A percentile compares a stretch with the other conserved stretches of the same genome.
Evolutionary conservation across 2,797 vertebrate species (phyloP).

Genomic region (Ammospiza maritima): DNA sequence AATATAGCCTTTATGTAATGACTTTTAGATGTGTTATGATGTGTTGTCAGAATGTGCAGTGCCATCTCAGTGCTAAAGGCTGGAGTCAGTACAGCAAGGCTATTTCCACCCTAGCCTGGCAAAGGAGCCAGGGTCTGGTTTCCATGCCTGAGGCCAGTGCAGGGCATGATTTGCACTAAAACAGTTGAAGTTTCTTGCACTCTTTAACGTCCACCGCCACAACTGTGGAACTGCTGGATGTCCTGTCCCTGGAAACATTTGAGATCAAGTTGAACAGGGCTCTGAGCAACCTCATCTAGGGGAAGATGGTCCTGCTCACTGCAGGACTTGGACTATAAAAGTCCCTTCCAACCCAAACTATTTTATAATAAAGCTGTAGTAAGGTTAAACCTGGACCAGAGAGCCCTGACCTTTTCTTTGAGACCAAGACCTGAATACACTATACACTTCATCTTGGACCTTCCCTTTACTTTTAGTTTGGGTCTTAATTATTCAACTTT

Average conservation of each 20-base stretch:
- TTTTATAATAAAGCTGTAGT: background rate
- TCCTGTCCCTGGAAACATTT: background rate
- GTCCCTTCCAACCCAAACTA: background rate
- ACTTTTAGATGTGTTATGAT: background rate
- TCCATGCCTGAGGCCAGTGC: background rate
- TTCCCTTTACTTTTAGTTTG: background rate
- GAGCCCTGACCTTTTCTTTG: background rate
- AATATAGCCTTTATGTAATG: background rate
- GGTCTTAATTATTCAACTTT: background rate
- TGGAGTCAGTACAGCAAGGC: background rate
- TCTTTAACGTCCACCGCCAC: no score
- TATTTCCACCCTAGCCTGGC: fast-evolving
- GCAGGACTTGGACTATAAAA: background rate
- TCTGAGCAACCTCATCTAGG: background rate
- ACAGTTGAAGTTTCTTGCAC: background rate
- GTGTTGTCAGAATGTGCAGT: background rate
- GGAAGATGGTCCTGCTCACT: background rate
- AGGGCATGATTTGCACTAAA: background rate
- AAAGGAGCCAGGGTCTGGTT: background rate
- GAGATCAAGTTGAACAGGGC: background rate
- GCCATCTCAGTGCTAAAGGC: background rate
- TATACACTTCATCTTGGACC: background rate
- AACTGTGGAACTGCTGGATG: background rate
- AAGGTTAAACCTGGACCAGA: background rate
- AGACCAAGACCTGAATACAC: background rate